Base-by-base conservation (phyloP, 2,888 invertebrate species). In the Matsumyia berberina region DNA sequence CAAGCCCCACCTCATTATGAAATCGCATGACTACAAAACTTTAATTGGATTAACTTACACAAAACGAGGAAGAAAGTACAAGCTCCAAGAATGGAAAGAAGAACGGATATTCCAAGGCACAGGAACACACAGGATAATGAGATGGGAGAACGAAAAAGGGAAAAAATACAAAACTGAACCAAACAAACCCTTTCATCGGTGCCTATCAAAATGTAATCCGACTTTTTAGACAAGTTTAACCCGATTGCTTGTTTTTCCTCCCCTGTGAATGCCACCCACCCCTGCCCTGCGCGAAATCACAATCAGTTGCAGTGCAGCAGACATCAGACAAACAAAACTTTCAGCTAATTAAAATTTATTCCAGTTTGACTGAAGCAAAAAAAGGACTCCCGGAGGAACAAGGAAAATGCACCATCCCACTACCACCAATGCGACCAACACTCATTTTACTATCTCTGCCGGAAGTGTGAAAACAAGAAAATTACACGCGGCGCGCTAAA, bases 41-140 rank as follows among this genome's bases (percentile, higher is more conserved):
- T 83, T 79, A 79, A 83, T 83, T 83, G 83, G 83, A 83, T 83
- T 79, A 83, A 83, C 83, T 83, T 79, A 78, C 78, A 83, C 78
- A 83, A 79, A 74, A 83, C 31, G 53, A 78, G 37, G 35, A 78
- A 78, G 46, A 57, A 62, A n/a, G 55, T 62, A 46, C 51, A 19
- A 24, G 24, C 24, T 24, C 4, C 24, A 24, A 24, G 24, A 24
- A 79, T 42, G 29, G 35, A 67, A 83, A 78, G 72, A 69, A 73
- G 55, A 83, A 78, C 73, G 78, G 60, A 83, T 78, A 78, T 60
- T 33, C 53, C 78, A 53, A 53, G 77, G 72, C 77, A 35, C 60
- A 72, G 73, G 42, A 83, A 78, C 67, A 83, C 53, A 78, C 67
- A 78, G 67, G 67, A 78, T 78, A 83, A 78, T 73, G 69, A 78